A percentile compares a stretch with the other conserved stretches of the same genome.
These are phyloP conservation scores for Mylabris sibirica DNA, from an alignment of 2,888 invertebrate species.

Conservation along the genomic window DNA sequence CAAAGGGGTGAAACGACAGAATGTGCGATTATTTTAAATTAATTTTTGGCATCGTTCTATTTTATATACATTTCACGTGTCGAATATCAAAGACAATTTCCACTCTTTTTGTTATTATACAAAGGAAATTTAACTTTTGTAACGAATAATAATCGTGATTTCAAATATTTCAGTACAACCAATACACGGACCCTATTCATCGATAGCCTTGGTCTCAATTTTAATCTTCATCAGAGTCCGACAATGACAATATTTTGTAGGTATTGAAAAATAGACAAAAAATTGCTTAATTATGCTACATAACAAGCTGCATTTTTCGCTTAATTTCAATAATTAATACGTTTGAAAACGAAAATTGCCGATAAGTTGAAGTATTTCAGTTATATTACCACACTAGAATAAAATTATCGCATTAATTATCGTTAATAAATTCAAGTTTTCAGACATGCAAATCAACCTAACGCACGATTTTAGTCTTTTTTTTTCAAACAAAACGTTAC, in stretches of 20 bases:
- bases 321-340: constrained; percentile 11
- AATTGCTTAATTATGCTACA: constrained; percentile 3
- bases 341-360: constrained; percentile 6
- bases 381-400: constrained; percentile 12
- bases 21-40: constrained; percentile 25
- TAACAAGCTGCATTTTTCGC: not conserved
- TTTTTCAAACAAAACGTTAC: not conserved
- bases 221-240: too few relatives aligned
- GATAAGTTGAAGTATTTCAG: constrained; percentile 6
- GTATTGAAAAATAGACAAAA: too few relatives aligned
- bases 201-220: too few relatives aligned
- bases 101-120: not conserved
- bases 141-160: not conserved
- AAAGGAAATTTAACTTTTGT: not conserved
- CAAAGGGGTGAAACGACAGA: constrained; percentile 13
- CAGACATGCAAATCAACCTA: constrained; percentile 11
- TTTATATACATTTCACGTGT: constrained; percentile 27
- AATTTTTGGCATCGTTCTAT: constrained; percentile 21
- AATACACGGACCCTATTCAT: not conserved
- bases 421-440: constrained; percentile 14
- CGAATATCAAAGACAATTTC: constrained; percentile 25
- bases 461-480: not conserved
- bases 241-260: too few relatives aligned
- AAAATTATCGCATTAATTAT: constrained; percentile 14
- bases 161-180: not conserved